Conservation (phyloP, 2,113 vertebrate genomes). For the Hippotragus niger region DNA sequence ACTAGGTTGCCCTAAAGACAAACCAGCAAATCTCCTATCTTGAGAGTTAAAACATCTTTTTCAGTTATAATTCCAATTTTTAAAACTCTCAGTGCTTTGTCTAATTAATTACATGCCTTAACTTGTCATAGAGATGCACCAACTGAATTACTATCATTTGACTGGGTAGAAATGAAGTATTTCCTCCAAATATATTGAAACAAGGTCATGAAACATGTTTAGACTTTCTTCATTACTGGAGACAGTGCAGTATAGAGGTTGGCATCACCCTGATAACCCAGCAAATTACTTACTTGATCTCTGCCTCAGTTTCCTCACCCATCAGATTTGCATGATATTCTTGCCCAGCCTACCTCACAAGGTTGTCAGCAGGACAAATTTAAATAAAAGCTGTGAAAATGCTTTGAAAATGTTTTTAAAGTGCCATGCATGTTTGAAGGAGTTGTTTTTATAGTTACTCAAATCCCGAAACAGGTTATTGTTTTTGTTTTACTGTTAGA, state of each 20-base stretch:
- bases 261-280: background rate
- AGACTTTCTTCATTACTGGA: conserved; percentile 7
- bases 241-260: background rate
- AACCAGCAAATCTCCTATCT: background rate
- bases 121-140: background rate
- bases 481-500: conserved; percentile 47
- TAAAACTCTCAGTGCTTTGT: conserved; percentile 18
- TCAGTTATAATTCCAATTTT: background rate
- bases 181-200: conserved; percentile 36
- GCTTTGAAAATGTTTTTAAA: conserved; percentile 48
- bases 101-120: conserved; percentile 31
- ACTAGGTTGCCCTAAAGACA: background rate
- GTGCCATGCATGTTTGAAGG: conserved; percentile 37
- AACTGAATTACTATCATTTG: background rate
- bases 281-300: background rate
- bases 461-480: conserved; percentile 26
- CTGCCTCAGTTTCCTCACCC: conserved; percentile 31
- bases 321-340: background rate
- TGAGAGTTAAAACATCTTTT: conserved; percentile 29
- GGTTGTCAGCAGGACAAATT: conserved; percentile 33
- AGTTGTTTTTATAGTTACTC: conserved; percentile 24
- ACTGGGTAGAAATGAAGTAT: background rate
- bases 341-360: conserved; percentile 52
- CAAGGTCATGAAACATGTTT: background rate
- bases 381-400: conserved; percentile 24